Evolutionary conservation across 2,113 vertebrate species (phyloP).

Genomic region (Cacatua alba): DNA sequence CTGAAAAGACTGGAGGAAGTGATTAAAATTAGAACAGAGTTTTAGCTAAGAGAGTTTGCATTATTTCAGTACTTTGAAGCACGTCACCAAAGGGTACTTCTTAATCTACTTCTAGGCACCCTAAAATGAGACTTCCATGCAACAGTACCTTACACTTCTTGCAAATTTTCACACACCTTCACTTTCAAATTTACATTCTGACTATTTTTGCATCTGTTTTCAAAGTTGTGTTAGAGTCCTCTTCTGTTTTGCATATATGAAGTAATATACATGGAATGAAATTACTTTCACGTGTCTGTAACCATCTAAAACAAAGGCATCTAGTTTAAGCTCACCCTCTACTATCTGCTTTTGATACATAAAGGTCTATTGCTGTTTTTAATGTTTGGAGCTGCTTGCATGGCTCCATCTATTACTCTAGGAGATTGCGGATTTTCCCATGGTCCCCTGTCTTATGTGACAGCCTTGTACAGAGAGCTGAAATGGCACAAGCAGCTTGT

Average conservation of each 20-base stretch:
- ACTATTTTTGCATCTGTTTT: not conserved
- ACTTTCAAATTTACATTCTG: not conserved
- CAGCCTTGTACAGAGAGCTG: not conserved
- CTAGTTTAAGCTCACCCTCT: not conserved
- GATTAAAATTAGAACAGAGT: not conserved
- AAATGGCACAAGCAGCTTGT: not conserved
- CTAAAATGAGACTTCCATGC: not conserved
- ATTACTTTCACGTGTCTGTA: not conserved
- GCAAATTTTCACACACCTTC: not conserved
- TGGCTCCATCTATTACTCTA: not conserved
- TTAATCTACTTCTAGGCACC: not conserved
- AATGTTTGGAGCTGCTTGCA: not conserved
- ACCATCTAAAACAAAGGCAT: not conserved
- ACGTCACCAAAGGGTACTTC: not conserved
- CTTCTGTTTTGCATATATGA: not conserved
- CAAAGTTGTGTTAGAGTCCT: not conserved
- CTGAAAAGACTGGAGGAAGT: not conserved
- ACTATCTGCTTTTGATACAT: not conserved
- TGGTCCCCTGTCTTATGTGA: not conserved
- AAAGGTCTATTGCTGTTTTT: not conserved
- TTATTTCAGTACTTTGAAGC: not conserved
- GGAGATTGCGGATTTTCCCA: fast-evolving
- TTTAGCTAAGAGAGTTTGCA: not conserved
- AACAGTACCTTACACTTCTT: not conserved
- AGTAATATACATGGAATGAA: not conserved